A percentile compares a stretch with the other conserved stretches of the same genome.
Conservation (phyloP, 2,113 vertebrate genomes). For the Cyprinodon tularosa region DNA sequence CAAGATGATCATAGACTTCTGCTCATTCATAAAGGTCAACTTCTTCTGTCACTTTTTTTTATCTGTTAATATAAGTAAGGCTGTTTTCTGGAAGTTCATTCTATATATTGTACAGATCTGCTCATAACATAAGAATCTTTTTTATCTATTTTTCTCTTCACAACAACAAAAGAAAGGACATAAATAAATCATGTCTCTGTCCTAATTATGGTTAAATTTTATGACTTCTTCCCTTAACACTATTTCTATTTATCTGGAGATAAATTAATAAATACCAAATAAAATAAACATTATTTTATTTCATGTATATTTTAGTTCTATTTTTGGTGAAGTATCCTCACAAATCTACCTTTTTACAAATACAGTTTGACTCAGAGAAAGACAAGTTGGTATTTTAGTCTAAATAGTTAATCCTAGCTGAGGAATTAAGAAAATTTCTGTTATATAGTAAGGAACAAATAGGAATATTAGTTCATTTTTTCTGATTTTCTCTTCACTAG, state of each 20-base stretch:
- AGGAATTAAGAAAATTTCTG: too few species aligned
- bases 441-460: not conserved
- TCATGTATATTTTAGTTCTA: too few species aligned
- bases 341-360: not conserved
- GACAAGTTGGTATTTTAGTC: not conserved
- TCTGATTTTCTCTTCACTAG: not conserved
- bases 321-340: not conserved
- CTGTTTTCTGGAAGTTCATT: slow-evolving; percentile 1
- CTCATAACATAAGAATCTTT: not conserved
- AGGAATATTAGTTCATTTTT: not conserved
- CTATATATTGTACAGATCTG: slow-evolving; percentile 4
- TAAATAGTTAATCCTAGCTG: not conserved
- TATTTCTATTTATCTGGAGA: not conserved
- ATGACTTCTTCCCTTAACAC: not conserved
- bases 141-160: not conserved
- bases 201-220: not conserved
- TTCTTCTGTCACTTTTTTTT: slow-evolving; percentile 40
- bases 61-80: slow-evolving; percentile 7
- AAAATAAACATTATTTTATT: too few species aligned
- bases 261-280: too few species aligned
- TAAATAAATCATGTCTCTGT: not conserved
- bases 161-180: not conserved
- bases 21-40: slow-evolving; percentile 56
- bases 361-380: not conserved
- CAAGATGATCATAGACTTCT: slow-evolving; percentile 42